Conservation (phyloP, 2,797 vertebrate species). For the Scolopax bukidnonensis region DNA sequence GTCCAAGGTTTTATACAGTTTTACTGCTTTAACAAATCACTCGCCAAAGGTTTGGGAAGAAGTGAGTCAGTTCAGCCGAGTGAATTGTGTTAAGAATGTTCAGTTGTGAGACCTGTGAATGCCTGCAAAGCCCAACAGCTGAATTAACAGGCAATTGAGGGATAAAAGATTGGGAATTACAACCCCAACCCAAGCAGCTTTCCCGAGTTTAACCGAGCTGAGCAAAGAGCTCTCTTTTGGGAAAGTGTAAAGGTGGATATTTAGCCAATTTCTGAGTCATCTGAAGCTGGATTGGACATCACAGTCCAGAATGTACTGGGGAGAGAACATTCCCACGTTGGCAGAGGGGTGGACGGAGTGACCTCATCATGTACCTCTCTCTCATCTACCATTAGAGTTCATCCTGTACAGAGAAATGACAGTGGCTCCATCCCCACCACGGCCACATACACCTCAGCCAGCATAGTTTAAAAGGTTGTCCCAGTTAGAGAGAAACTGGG, state of each 20-base stretch:
- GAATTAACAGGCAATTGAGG: background rate
- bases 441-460: background rate
- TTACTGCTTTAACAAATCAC: background rate
- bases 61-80: background rate
- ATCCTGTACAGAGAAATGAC: background rate
- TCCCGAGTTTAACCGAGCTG: background rate
- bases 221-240: background rate
- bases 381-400: background rate
- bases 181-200: background rate
- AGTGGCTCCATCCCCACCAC: background rate
- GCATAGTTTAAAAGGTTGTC: accelerated
- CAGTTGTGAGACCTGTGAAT: background rate
- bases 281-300: background rate
- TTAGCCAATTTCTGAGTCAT: constrained; percentile 51
- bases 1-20: background rate
- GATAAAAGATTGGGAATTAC: background rate
- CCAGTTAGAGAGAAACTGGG: background rate
- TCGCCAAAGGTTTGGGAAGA: background rate
- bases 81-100: background rate
- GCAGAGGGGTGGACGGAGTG: constrained; percentile 10
- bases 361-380: background rate
- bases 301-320: background rate
- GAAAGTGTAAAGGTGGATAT: background rate
- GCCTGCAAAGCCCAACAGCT: accelerated
- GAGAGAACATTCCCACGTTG: background rate